phyloP scores from a whole-genome alignment of 2,797 vertebrate genomes.

The Aythya fuligula region DNA sequence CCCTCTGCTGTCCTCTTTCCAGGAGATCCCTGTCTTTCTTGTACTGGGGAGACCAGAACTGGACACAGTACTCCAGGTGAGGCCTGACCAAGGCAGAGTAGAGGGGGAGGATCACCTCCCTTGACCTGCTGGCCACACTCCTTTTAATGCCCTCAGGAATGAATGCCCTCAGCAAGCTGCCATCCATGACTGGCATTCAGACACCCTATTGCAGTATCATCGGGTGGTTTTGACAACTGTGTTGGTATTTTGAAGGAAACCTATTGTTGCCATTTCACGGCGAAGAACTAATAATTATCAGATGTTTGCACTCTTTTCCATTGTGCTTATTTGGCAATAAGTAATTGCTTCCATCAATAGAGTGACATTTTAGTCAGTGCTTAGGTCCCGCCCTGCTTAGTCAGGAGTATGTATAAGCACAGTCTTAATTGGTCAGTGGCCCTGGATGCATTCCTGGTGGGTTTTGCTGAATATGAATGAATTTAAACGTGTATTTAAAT shows the following conservation, averaged over 20 bases:
- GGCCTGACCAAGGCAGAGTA: no score
- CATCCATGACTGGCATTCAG: background rate
- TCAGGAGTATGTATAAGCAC: background rate
- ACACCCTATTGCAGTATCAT: background rate
- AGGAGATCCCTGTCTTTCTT: no score
- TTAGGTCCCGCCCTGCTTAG: background rate
- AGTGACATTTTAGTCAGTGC: background rate
- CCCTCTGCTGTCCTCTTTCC: no score
- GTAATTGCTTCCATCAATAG: background rate
- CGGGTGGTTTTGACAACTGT: background rate
- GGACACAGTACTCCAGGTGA: no score
- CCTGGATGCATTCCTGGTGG: background rate
- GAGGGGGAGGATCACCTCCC: no score
- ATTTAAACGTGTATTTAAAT: background rate
- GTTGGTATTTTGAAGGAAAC: background rate
- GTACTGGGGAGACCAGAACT: no score
- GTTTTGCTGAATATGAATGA: background rate
- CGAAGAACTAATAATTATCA: background rate
- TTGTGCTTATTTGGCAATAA: background rate
- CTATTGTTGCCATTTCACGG: background rate
- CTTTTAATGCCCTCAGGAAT: no score
- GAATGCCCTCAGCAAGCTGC: background rate
- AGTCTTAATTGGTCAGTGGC: fast-evolving
- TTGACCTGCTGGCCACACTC: no score
- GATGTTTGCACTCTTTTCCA: background rate